Evolutionary conservation across 2,888 invertebrate genomes (phyloP), one percentile per base, ranked within the genome.

Genomic region (Dugesia japonica): DNA sequence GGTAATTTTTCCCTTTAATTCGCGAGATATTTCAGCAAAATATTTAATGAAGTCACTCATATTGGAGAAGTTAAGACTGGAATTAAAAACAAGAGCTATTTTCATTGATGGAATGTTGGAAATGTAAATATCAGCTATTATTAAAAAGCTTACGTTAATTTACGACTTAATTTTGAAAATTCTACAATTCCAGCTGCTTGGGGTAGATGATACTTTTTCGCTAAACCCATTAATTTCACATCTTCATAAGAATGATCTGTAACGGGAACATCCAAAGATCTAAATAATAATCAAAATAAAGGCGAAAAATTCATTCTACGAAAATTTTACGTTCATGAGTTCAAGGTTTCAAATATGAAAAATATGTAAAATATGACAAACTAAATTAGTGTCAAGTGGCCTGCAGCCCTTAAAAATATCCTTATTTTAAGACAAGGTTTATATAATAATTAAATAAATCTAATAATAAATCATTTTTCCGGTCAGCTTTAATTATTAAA

Each of bases 181-280:
- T 92, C 91, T 17, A 92, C 88, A 72, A 90, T 87, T 26, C 88
- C 88, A 0, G 89, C 87, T 0, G 90, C 89, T 79, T 88, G 88
- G 0, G 92, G 91, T 31, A 92, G 86, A 80, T 91, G 89, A 81
- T 92, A 88, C 81, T 90, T 89, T 82, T 90, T 90, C n/a, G 92
- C 92, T 81, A 89, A 88, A 75, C 89, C 89, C 86, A 92, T 90
- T 78, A 92, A 87, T 71, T 90, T 88, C 80, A 92, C 92, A 85
- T 94, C 94, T 82, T 93, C 92, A 84, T 91, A 94, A 0, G 92
- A 91, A 84, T 92, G 93, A 84, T 94, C 92, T 71, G 92, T 88
- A 0, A 91, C 89, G 1, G 94, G 93, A 56, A 94, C 88, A 0
- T 89, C 89, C 20, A 94, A 86, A 0, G 91, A 90, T 81, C 93